Conservation (phyloP, 2,113 vertebrate species). For the Dasypus novemcinctus region DNA sequence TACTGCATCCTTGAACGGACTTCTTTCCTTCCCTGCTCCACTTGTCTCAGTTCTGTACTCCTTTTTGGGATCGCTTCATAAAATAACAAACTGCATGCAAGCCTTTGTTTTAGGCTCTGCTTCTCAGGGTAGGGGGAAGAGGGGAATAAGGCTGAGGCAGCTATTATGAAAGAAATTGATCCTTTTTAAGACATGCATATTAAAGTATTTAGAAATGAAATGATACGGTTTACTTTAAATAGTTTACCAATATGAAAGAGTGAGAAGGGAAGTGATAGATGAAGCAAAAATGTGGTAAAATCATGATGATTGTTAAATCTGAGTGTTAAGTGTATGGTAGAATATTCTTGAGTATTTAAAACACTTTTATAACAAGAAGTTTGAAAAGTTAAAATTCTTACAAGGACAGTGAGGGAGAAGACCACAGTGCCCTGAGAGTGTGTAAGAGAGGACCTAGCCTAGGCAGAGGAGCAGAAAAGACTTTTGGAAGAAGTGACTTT, state of each 20-base stretch:
- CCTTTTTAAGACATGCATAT: not conserved
- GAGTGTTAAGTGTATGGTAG: not conserved
- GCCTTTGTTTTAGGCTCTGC: not conserved
- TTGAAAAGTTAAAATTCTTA: not conserved
- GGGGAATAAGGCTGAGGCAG: not conserved
- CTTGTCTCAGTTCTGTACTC: not conserved
- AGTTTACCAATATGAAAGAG: not conserved
- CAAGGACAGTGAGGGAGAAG: not conserved
- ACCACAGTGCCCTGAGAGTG: not conserved
- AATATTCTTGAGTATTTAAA: not conserved
- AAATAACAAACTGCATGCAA: not conserved
- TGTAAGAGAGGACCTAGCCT: not conserved
- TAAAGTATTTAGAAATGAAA: not conserved
- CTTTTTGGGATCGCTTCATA: not conserved
- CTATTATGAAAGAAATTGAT: not conserved
- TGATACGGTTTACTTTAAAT: not conserved
- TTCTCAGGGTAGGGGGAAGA: not conserved
- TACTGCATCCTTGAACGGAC: not conserved
- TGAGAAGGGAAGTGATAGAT: not conserved
- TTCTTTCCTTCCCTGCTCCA: not conserved
- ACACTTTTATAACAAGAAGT: not conserved
- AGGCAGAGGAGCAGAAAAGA: not conserved
- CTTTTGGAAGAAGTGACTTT: slow-evolving; percentile 15
- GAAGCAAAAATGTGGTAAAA: not conserved
- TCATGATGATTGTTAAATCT: not conserved